Conservation (phyloP, 2,113 vertebrate genomes). For the Tiliqua scincoides region DNA sequence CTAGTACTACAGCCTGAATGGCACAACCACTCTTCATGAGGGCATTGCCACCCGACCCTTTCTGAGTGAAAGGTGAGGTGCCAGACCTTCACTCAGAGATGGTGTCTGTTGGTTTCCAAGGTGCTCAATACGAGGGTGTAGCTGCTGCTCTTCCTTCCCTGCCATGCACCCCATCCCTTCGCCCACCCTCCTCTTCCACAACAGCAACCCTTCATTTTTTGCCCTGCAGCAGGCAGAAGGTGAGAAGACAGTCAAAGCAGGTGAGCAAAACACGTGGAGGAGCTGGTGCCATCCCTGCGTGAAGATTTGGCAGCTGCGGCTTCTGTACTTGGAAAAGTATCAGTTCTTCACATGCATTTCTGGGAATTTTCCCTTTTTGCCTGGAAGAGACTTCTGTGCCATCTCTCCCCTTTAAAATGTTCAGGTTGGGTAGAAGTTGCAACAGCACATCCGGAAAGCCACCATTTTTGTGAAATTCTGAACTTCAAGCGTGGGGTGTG, state of each 20-base stretch:
- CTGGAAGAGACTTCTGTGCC: constrained; percentile 1
- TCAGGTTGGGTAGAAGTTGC: background rate
- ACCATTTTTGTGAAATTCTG: background rate
- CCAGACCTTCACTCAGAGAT: background rate
- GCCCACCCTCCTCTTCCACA: background rate
- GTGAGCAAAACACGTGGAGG: background rate
- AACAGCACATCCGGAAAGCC: too few species aligned
- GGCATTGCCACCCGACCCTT: background rate
- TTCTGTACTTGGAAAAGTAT: background rate
- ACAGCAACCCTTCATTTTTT: background rate
- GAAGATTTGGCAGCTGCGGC: too few species aligned
- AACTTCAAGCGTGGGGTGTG: background rate
- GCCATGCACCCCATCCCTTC: too few species aligned
- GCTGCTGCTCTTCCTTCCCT: background rate
- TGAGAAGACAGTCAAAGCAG: background rate
- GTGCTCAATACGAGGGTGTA: background rate
- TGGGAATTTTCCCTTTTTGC: background rate
- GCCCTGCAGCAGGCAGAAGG: background rate
- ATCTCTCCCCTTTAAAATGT: background rate
- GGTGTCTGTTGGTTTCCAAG: background rate
- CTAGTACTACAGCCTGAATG: background rate
- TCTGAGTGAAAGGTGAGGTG: background rate
- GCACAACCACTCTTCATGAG: background rate
- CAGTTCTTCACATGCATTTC: background rate
- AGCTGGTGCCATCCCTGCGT: background rate